A percentile compares a stretch with the other conserved stretches of the same genome.
These are phyloP conservation scores for Glaucopsyche alexis DNA, from an alignment of 2,888 invertebrate species.

Conservation along the genomic window DNA sequence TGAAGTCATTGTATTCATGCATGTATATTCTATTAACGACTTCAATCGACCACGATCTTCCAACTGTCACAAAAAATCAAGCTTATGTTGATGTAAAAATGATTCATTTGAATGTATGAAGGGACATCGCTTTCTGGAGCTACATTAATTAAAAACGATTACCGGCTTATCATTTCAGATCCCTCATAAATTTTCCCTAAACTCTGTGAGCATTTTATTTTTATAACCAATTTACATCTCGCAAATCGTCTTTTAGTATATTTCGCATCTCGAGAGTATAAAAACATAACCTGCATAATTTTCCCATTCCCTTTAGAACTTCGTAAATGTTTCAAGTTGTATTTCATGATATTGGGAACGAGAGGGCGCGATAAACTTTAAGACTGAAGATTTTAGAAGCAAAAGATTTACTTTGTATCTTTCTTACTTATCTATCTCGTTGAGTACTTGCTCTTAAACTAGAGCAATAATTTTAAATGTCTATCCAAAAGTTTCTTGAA, in stretches of 20 bases:
- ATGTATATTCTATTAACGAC: too few relatives aligned
- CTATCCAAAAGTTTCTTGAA: not conserved
- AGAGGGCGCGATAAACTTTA: not conserved
- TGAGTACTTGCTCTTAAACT: too few relatives aligned
- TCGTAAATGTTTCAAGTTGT: conserved; percentile 10
- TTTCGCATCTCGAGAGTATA: conserved; percentile 11
- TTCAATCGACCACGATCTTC: too few relatives aligned
- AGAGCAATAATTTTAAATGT: not conserved
- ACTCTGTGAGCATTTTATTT: conserved; percentile 15
- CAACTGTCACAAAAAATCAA: not conserved
- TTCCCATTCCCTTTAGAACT: conserved; percentile 17
- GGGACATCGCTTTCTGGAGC: not conserved
- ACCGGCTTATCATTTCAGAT: conserved; percentile 6
- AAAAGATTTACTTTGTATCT: not conserved
- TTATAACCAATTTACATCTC: conserved; percentile 27
- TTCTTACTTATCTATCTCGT: conserved; percentile 1
- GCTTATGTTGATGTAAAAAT: too few relatives aligned
- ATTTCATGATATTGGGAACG: conserved; percentile 21
- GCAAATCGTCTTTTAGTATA: conserved; percentile 15
- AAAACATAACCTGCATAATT: conserved; percentile 29
- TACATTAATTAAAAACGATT: conserved; percentile 11
- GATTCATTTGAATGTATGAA: not conserved
- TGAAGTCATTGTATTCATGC: too few relatives aligned
- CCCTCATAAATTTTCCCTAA: conserved; percentile 12
- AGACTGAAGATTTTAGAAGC: not conserved